Evolutionary conservation across 2,113 vertebrate genomes (phyloP), one percentile per base, ranked within the genome.

Genomic region (Natator depressus): DNA sequence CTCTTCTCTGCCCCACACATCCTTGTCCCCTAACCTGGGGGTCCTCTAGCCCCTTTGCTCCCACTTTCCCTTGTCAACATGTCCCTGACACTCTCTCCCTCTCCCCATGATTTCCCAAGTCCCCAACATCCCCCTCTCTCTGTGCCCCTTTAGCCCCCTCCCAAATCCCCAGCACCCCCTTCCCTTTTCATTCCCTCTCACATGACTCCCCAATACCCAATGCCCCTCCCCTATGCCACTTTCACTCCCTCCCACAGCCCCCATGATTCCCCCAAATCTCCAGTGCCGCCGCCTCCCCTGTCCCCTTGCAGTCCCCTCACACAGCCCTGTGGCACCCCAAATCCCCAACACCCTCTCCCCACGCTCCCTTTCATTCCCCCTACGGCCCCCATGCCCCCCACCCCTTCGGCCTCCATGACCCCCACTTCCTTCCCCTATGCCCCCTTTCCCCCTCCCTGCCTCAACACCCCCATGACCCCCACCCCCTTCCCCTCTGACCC

Each of bases 401-500:
- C 22, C 54, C 54, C 54, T 24, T 8, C 54, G 4, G 24, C 54
- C 54, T 10, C 9, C 24, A 55, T 55, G 54, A 55, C 24, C 54
- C 20, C 20, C 24, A 55, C 3, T 22, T 8, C 22, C 54, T 54
- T 54, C 7, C 53, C 20, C 53, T 22, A 54, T 22, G 5, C 53
- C 53, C 22, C 8, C 9, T 25, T 5, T 42, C 22, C 10, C 54
- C 8, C 9, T 25, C 22, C 6, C 20, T 22, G 53, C 20, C 53
- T 6, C 53, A 16, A 16, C 14, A 6, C 12, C 13, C 31, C 35
- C 65, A 59, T 54, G 53, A 22, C 59, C 27, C 12, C 27, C 29
- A 6, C 6, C 5, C 6, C 46, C 12, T 3, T 14, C 5, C 6
- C 46, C 25, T 3, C 6, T 4, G 14, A 35, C 14, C 31, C 47